Evolutionary conservation across 2,888 invertebrate species (phyloP), one percentile per base, ranked within the genome.

Genomic region (Dendrolimus houi): DNA sequence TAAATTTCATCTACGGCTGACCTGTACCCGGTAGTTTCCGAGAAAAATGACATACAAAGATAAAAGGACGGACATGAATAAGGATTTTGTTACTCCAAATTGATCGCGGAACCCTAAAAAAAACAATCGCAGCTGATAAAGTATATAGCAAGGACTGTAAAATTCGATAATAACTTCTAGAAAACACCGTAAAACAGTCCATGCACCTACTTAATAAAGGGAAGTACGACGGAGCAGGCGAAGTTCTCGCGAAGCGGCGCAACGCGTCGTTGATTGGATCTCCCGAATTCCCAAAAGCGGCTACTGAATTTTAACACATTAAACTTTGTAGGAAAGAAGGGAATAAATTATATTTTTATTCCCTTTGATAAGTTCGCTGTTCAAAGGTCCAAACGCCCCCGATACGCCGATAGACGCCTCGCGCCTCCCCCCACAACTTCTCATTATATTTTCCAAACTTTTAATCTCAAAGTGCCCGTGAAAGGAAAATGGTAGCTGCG

Each of bases 381-480:
- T 47, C 41, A 61, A 57, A 66, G 61, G 59, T 63, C 66, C 65
- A 63, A 62, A 63, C 59, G 62, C 72, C 67, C 72, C 73, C 74
- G 71, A 75, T 75, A 72, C 74, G 64, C 77, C 79, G 79, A 83
- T 81, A 77, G 69, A 68, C 62, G 65, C 65, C 47, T 10, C 47
- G 9, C 47, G 10, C 47, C 54, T 40, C 54, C 74, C 71, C 72
- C 66, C 69, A 71, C 69, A 81, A 88, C 85, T 85, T 86, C 86
- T 81, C 85, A 84, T 85, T 85, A 85, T 83, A 85, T 87, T 85
- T 87, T 83, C 80, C 81, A 85, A 88, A 89, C 87, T 89, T 88
- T 89, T 89, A 89, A 90, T 90, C 88, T 89, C 86, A 85, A 88
- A 90, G 88, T 88, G 85, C 85, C 88, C 87, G 89, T 90, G 89